Percentiles rank a stretch among this genome's conserved stretches.
Conservation (phyloP, 2,888 invertebrate genomes). For the Eilema sororculum region DNA sequence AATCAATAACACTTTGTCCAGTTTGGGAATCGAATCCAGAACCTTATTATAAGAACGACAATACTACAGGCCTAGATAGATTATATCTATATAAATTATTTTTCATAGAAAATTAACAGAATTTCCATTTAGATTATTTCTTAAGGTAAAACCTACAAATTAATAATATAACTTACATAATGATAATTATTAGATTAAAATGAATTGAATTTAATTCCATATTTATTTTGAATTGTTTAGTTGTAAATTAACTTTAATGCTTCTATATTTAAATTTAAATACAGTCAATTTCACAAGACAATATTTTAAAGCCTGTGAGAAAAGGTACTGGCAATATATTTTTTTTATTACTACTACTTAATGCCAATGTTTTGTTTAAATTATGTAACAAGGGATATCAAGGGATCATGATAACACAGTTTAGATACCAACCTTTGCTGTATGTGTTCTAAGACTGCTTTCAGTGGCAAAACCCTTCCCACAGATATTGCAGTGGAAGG, state of each 20-base stretch:
- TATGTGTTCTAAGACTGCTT: slow-evolving; percentile 97
- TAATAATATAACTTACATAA: no score
- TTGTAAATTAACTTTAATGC: no score
- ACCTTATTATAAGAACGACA: neutral
- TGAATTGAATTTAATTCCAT: no score
- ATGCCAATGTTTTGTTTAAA: neutral
- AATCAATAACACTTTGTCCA: neutral
- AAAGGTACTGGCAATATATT: neutral
- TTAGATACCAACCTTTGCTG: slow-evolving; percentile 95
- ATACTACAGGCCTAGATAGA: neutral
- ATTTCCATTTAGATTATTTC: no score
- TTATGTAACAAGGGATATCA: neutral
- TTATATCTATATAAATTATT: neutral
- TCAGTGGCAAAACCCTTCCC: slow-evolving; percentile 99
- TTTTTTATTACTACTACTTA: neutral
- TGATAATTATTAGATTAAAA: no score
- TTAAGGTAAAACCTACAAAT: no score
- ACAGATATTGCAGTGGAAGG: slow-evolving; percentile 98
- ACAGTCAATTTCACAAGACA: no score
- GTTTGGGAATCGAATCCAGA: neutral
- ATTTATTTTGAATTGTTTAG: no score
- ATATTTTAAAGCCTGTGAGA: neutral
- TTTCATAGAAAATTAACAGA: neutral
- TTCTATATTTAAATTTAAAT: no score
- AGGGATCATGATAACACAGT: slow-evolving; percentile 15